Evolutionary conservation across 2,888 invertebrate genomes (phyloP).

Genomic region (Mantis religiosa): DNA sequence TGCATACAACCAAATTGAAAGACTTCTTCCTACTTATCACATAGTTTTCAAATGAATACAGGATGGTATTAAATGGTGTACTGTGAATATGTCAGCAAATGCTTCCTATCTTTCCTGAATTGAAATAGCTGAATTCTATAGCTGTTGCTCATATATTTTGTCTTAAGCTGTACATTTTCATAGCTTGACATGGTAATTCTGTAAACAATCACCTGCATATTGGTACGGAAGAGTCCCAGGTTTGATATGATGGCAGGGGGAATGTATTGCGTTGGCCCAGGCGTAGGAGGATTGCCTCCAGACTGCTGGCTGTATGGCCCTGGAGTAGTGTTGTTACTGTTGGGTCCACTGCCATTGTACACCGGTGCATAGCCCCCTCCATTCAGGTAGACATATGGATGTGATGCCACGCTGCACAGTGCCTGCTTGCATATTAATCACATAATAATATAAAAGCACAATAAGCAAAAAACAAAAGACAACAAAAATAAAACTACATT

Average conservation of each 20-base stretch:
- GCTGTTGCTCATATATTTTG: too few relatives aligned
- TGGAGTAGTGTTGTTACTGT: slow-evolving; percentile 2
- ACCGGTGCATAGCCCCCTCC: slow-evolving; percentile 22
- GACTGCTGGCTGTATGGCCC: slow-evolving; percentile 17
- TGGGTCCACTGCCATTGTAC: slow-evolving; percentile 17
- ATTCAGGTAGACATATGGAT: slow-evolving; percentile 25
- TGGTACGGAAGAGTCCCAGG: slow-evolving; percentile 27
- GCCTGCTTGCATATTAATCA: slow-evolving; percentile 3
- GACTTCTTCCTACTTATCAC: too few relatives aligned
- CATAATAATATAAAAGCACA: too few relatives aligned
- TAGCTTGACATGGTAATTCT: background rate
- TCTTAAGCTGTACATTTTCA: too few relatives aligned
- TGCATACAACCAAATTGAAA: too few relatives aligned
- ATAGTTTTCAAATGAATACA: too few relatives aligned
- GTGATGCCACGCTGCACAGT: slow-evolving; percentile 21
- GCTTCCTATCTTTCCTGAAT: too few relatives aligned
- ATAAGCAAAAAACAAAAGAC: too few relatives aligned
- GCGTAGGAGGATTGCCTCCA: slow-evolving; percentile 22
- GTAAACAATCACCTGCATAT: slow-evolving; percentile 22
- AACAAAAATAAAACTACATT: too few relatives aligned
- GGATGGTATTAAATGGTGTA: too few relatives aligned
- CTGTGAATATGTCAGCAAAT: too few relatives aligned
- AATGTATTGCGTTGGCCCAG: slow-evolving; percentile 23
- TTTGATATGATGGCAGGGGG: slow-evolving; percentile 25
- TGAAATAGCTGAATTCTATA: too few relatives aligned